These are phyloP conservation scores for Otus sunia DNA, from an alignment of 2,113 vertebrate species.

Conservation along the genomic window DNA sequence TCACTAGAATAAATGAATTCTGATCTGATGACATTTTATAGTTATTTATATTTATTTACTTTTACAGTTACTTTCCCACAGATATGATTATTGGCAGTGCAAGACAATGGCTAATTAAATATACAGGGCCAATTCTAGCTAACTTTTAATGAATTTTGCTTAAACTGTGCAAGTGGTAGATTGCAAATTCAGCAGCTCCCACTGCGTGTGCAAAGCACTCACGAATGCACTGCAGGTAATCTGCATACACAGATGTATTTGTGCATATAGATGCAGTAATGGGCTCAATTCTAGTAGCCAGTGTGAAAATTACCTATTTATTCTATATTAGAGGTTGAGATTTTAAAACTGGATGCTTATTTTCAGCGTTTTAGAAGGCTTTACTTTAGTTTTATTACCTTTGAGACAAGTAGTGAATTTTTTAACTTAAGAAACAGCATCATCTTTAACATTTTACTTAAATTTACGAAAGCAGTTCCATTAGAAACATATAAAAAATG, in stretches of 20 bases:
- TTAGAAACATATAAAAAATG: not conserved
- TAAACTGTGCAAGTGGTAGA: not conserved
- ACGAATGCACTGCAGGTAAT: not conserved
- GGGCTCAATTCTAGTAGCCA: not conserved
- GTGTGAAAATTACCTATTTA: not conserved
- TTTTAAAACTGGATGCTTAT: not conserved
- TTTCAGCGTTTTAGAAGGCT: not conserved
- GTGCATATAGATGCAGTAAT: not conserved
- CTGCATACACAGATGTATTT: not conserved
- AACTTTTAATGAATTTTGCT: not conserved
- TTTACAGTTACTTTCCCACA: slow-evolving; percentile 7
- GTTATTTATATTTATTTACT: not conserved
- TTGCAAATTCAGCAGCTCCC: not conserved
- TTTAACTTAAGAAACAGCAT: not conserved
- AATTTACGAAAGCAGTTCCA: not conserved
- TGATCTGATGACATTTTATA: not conserved
- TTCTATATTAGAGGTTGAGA: not conserved
- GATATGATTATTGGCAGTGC: not conserved
- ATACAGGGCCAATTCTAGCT: not conserved
- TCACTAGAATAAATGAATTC: not conserved
- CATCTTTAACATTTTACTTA: not conserved
- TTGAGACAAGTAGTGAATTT: not conserved
- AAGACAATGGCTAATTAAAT: not conserved
- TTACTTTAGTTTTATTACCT: not conserved
- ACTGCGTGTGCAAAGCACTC: not conserved